A percentile compares a stretch with the other conserved stretches of the same genome.
Evolutionary conservation across 2,797 vertebrate genomes (phyloP).

Genomic region (Chloroceryle amazona): DNA sequence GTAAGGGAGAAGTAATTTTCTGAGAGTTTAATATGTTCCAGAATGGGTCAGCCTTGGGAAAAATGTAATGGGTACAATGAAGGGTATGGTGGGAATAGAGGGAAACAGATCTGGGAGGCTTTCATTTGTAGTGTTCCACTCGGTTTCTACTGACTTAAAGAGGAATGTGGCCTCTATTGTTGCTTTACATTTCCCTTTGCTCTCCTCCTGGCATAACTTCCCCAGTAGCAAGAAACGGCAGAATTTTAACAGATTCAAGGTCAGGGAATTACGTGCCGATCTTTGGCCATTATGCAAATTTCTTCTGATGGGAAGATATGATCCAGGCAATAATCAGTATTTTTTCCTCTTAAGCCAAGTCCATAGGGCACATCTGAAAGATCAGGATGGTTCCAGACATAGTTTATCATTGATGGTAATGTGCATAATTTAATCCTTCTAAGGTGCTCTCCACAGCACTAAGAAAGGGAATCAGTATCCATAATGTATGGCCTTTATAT

Average conservation of each 20-base stretch:
- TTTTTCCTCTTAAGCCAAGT: neutral
- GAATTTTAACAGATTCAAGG: constrained; percentile 34
- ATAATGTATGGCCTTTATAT: neutral
- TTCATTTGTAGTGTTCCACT: neutral
- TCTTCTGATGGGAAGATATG: neutral
- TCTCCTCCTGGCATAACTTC: neutral
- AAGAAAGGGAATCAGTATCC: constrained; percentile 13
- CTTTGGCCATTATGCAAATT: constrained; percentile 47
- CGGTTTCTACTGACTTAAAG: neutral
- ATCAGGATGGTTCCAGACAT: neutral
- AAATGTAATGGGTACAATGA: neutral
- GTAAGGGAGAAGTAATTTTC: neutral
- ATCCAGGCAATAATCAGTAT: constrained; percentile 11
- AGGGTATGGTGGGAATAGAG: neutral
- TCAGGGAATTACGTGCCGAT: constrained; percentile 9
- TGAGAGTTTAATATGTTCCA: neutral
- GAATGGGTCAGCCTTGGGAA: neutral
- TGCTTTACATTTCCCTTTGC: neutral
- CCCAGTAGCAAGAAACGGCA: neutral
- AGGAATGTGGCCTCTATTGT: neutral
- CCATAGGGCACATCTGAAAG: neutral
- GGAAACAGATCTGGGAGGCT: neutral
- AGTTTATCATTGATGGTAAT: constrained; percentile 19
- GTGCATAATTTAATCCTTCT: constrained; percentile 28
- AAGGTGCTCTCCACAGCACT: neutral